phyloP scores from a whole-genome alignment of 92 coral and sea anemone genomes.

The Porites rus region DNA sequence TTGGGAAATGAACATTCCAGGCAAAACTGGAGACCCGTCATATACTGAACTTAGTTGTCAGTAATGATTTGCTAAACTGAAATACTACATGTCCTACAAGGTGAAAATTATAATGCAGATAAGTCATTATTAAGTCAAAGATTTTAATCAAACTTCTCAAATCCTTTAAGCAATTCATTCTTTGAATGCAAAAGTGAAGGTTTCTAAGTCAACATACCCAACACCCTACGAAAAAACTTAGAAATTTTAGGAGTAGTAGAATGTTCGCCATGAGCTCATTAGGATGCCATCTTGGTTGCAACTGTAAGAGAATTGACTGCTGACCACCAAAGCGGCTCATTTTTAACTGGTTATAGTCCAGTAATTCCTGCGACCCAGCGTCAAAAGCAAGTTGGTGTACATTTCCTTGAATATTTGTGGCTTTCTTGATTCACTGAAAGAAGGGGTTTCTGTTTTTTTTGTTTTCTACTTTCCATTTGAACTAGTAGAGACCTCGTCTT shows the following conservation, averaged over 20 bases:
- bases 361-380: neutral
- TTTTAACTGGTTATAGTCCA: too few species aligned
- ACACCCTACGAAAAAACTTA: slow-evolving; percentile 1
- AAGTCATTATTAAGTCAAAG: neutral
- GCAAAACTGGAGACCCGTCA: neutral
- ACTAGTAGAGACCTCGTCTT: neutral
- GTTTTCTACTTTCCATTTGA: neutral
- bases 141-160: neutral
- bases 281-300: too few species aligned
- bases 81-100: neutral
- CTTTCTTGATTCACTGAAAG: too few species aligned
- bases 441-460: too few species aligned
- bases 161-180: neutral
- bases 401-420: too few species aligned
- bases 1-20: too few species aligned
- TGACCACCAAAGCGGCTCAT: too few species aligned
- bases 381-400: neutral
- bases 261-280: too few species aligned
- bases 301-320: too few species aligned
- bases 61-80: neutral
- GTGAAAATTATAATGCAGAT: neutral
- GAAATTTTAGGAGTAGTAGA: neutral
- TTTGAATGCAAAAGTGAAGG: neutral
- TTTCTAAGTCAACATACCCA: slow-evolving; percentile 5
- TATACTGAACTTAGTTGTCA: neutral